Evolutionary conservation across 1,140 invertebrate genomes (phyloP).

Genomic region (Drosophila pseudoobscura): DNA sequence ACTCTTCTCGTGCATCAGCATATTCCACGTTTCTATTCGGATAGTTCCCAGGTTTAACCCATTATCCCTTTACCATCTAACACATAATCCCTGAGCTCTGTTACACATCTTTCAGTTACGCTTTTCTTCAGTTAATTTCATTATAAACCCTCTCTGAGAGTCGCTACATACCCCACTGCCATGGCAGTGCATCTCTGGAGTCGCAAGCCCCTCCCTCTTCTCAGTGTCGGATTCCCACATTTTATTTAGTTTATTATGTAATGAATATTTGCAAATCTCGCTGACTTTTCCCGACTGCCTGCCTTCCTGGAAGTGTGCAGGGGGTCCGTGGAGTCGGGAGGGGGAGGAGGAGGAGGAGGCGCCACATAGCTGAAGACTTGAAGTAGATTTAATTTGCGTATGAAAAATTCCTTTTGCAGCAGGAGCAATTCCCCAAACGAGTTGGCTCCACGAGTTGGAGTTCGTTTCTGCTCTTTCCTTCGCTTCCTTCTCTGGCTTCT

Average conservation of each 20-base stretch:
- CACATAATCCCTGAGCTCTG: no score
- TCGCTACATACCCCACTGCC: no score
- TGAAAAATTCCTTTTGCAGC: conserved; percentile 73
- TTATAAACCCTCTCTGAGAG: no score
- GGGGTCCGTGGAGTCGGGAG: neutral
- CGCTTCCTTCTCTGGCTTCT: neutral
- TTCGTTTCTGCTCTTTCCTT: conserved; percentile 20
- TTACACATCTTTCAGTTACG: no score
- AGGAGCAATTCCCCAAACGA: conserved; percentile 74
- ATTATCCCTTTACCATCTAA: no score
- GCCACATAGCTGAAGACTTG: conserved; percentile 46
- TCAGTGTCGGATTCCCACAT: conserved; percentile 43
- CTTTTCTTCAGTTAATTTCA: no score
- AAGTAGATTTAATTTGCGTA: conserved; percentile 79
- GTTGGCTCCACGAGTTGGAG: conserved; percentile 37
- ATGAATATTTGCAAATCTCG: conserved; percentile 74
- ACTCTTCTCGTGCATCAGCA: no score
- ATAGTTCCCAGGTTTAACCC: no score
- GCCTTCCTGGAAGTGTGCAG: neutral
- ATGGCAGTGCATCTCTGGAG: no score
- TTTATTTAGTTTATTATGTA: conserved; percentile 77
- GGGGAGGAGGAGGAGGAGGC: no score
- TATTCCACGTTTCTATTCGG: no score
- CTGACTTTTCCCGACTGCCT: conserved; percentile 4
- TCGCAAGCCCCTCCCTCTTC: neutral